Percentiles rank a stretch among this genome's conserved stretches.
These are phyloP conservation scores for Amphilophus citrinellus DNA, from an alignment of 2,113 vertebrate species.

Conservation along the genomic window DNA sequence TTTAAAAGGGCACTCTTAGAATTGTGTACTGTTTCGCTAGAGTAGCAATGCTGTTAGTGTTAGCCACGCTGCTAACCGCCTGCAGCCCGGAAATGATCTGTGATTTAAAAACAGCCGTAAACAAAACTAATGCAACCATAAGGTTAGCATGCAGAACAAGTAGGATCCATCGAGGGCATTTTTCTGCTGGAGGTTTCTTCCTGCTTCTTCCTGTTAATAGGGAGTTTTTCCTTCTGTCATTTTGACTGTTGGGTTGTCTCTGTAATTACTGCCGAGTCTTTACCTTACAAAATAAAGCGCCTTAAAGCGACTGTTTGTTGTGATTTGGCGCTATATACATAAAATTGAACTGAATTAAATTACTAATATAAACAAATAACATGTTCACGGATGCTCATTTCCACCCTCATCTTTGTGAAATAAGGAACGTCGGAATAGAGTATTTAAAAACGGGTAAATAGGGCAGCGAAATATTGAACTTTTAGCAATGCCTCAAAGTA, in stretches of 20 bases:
- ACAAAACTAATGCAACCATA: not conserved
- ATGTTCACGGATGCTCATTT: not conserved
- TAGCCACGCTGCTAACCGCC: no score
- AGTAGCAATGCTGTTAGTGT: no score
- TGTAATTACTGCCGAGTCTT: no score
- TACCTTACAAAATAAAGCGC: no score
- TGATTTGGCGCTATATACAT: no score
- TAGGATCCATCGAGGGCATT: rapidly evolving
- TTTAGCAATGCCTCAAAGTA: not conserved
- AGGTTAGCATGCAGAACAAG: not conserved
- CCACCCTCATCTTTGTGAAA: not conserved
- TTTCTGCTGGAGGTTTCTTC: no score
- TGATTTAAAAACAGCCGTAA: not conserved
- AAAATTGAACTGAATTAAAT: not conserved
- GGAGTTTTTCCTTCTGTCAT: no score
- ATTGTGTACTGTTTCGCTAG: no score
- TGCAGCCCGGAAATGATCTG: not conserved
- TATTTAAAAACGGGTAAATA: not conserved
- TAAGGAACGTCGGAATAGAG: not conserved
- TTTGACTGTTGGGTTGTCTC: no score
- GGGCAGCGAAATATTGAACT: not conserved
- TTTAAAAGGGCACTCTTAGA: not conserved
- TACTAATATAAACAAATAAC: not conserved
- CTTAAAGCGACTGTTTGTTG: no score
- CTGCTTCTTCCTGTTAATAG: no score